Evolutionary conservation across 2,888 invertebrate genomes (phyloP), one percentile per base, ranked within the genome.

Genomic region (Harmothoe impar): DNA sequence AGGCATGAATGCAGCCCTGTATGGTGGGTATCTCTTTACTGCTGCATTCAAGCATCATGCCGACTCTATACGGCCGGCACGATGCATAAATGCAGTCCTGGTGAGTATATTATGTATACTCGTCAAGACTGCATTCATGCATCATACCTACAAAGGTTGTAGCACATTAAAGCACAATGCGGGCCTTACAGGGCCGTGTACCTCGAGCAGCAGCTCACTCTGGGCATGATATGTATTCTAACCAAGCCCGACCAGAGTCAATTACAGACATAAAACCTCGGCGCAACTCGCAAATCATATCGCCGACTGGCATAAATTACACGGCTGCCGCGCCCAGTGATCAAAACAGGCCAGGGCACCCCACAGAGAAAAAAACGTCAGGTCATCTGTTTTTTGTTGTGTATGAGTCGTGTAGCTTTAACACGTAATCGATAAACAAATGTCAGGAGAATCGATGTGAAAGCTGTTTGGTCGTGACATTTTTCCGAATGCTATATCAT

Each of bases 381-480:
- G 72, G 25, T 72, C 72, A 72, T 17, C 72, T 72, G 25, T 72
- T 72, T 72, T 62, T 20, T 3, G 25, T 15, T 25, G 72, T 72
- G 72, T 72, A 72, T 72, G 72, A 72, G n/a, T 72, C 25, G 72
- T 72, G 72, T 72, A 72, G 72, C 29, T 72, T 72, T 72, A 72
- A 7, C 72, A 72, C 31, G 72, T 72, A 29, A 72, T 72, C 72
- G 72, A 72, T 72, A 72, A 72, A 72, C 72, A 72, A 72, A 72
- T 29, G 72, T 72, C 72, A 72, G 72, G 1, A 0, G 72, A n/a
- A 29, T 72, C 29, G 72, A 72, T 72, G 72, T n/a, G 72, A 72
- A 72, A 29, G 17, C 15, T 0, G 72, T 17, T 25, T 25, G 29
- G 72, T 72, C 29, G 25, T n/a, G 25, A 29, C 25, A 29, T 29